These are phyloP conservation scores for Lithophane ornitopus DNA, from an alignment of 2,888 invertebrate genomes.

Conservation along the genomic window DNA sequence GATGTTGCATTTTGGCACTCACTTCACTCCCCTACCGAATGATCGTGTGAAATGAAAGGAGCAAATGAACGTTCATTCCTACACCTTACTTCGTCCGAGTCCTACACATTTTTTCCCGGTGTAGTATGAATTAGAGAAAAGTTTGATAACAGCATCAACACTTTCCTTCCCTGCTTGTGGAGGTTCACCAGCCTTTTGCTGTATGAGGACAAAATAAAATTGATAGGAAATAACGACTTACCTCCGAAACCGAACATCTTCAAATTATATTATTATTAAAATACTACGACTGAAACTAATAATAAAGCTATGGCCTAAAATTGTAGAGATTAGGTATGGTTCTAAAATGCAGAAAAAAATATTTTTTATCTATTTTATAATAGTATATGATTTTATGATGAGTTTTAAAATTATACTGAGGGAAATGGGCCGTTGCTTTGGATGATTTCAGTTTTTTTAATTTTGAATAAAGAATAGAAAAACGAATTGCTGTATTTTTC, in stretches of 20 bases:
- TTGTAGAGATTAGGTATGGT: conserved; percentile 32
- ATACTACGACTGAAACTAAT: conserved; percentile 31
- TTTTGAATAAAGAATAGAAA: conserved; percentile 43
- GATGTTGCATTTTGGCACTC: not conserved
- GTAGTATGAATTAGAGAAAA: not conserved
- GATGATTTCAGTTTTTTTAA: conserved; percentile 14
- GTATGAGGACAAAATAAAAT: not conserved
- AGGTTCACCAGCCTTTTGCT: not conserved
- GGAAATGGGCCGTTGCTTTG: conserved; percentile 1
- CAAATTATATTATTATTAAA: conserved; percentile 26
- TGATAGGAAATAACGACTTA: conserved; percentile 9
- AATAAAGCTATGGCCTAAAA: conserved; percentile 28
- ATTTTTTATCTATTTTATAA: conserved; percentile 61
- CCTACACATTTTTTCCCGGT: no score
- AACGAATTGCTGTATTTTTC: not conserved
- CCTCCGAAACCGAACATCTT: conserved; percentile 62
- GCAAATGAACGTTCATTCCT: not conserved
- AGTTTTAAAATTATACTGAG: conserved; percentile 66
- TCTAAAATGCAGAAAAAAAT: conserved; percentile 23
- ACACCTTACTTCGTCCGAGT: no score
- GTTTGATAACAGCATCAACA: not conserved
- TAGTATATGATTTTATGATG: conserved; percentile 60
- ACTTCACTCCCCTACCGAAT: not conserved
- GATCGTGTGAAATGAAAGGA: not conserved
- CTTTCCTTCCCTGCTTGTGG: not conserved